phyloP scores from a whole-genome alignment of 2,888 invertebrate species.

The Agriopis marginaria region DNA sequence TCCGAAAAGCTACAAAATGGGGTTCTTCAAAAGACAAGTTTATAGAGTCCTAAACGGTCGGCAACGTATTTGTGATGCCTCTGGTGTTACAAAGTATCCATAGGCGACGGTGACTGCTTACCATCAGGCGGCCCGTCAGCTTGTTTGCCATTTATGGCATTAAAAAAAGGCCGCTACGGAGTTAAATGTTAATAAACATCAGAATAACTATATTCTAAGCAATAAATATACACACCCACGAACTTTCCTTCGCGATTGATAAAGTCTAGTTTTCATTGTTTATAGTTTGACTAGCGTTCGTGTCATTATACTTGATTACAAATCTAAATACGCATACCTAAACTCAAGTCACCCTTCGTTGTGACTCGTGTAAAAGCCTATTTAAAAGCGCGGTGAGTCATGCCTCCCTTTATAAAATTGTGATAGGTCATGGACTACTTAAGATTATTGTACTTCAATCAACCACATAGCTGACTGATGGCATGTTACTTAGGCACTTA shows the following conservation, averaged over 20 bases:
- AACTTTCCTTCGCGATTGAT: background rate
- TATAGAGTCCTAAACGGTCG: too few species aligned
- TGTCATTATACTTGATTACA: slow-evolving; percentile 16
- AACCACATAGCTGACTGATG: slow-evolving; percentile 4
- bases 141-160: too few species aligned
- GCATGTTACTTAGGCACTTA: background rate
- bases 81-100: too few species aligned
- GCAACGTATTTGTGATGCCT: too few species aligned
- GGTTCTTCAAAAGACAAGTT: too few species aligned
- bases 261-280: background rate
- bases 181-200: too few species aligned
- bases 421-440: slow-evolving; percentile 38
- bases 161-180: too few species aligned
- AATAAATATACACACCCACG: too few species aligned
- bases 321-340: slow-evolving; percentile 7
- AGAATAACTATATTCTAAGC: too few species aligned
- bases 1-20: too few species aligned
- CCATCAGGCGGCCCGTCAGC: too few species aligned
- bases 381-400: slow-evolving; percentile 35
- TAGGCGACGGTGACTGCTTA: too few species aligned
- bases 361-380: slow-evolving; percentile 29
- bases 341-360: slow-evolving; percentile 20
- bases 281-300: background rate
- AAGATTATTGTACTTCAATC: slow-evolving; percentile 21
- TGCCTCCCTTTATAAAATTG: slow-evolving; percentile 31